These are phyloP conservation scores for Lithosia quadra DNA, from an alignment of 2,888 invertebrate species.

Conservation along the genomic window DNA sequence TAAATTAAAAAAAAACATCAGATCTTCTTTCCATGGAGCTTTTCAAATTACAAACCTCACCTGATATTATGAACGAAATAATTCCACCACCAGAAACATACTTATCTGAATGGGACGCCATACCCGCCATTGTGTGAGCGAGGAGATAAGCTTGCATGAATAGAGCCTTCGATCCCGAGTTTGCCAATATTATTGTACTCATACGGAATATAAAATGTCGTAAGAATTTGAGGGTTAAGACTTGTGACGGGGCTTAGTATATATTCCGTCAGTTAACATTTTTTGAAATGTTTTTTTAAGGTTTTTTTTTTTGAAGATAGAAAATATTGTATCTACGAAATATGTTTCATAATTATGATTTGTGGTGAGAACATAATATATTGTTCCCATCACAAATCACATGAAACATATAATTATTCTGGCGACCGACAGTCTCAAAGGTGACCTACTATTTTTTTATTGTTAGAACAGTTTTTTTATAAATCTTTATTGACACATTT, in stretches of 20 bases:
- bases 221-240: constrained; percentile 18
- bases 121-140: constrained; percentile 11
- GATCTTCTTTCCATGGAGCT: too few species aligned
- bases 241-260: constrained; percentile 9
- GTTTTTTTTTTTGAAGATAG: background rate
- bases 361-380: too few species aligned
- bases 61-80: constrained; percentile 16
- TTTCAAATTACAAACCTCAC: constrained; percentile 3
- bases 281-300: background rate
- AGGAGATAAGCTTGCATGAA: constrained; percentile 21
- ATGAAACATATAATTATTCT: too few species aligned
- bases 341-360: background rate
- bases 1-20: background rate
- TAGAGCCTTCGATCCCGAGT: constrained; percentile 19
- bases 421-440: too few species aligned
- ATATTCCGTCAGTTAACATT: background rate
- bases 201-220: constrained; percentile 22
- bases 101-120: constrained; percentile 17
- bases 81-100: constrained; percentile 14
- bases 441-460: too few species aligned
- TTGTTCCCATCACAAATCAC: too few species aligned
- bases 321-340: background rate
- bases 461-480: too few species aligned
- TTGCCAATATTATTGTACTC: constrained; percentile 25
- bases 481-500: too few species aligned